These are phyloP conservation scores for Embidobia sp. DNA, from an alignment of 2,888 invertebrate genomes.

Conservation along the genomic window DNA sequence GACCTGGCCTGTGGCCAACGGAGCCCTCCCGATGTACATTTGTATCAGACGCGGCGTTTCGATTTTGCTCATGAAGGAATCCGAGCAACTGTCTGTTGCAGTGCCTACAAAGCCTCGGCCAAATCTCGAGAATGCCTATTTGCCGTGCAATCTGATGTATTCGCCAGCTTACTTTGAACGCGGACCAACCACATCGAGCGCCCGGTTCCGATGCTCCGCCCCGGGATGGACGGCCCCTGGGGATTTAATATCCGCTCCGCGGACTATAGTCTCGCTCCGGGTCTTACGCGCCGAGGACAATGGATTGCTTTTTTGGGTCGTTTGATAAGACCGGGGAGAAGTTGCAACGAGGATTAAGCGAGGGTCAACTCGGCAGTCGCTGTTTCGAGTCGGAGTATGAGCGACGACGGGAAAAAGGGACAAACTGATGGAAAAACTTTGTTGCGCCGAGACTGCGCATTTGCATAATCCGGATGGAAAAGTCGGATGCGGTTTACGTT, in stretches of 20 bases:
- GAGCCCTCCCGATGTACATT: slow-evolving; percentile 68
- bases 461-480: too few relatives aligned
- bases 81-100: slow-evolving; percentile 47
- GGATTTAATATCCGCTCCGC: slow-evolving; percentile 52
- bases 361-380: neutral
- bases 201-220: slow-evolving; percentile 21
- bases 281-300: slow-evolving; percentile 35
- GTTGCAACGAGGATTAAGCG: slow-evolving; percentile 17
- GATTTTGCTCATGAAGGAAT: slow-evolving; percentile 60
- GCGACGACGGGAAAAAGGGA: too few relatives aligned
- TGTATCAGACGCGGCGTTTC: slow-evolving; percentile 57
- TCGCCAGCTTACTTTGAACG: slow-evolving; percentile 44
- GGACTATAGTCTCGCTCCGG: slow-evolving; percentile 17
- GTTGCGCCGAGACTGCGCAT: too few relatives aligned
- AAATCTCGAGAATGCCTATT: slow-evolving; percentile 55
- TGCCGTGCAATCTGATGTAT: slow-evolving; percentile 49
- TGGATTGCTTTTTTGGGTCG: slow-evolving; percentile 35
- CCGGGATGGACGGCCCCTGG: slow-evolving; percentile 6
- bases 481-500: too few relatives aligned
- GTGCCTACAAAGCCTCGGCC: slow-evolving; percentile 43
- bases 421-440: neutral
- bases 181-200: slow-evolving; percentile 21
- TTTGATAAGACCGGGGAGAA: slow-evolving; percentile 25
- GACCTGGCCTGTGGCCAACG: slow-evolving; percentile 66
- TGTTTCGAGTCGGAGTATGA: too few relatives aligned